Evolutionary conservation across 1,140 invertebrate genomes (phyloP), one percentile per base, ranked within the genome.

Genomic region (Magallana gigas): DNA sequence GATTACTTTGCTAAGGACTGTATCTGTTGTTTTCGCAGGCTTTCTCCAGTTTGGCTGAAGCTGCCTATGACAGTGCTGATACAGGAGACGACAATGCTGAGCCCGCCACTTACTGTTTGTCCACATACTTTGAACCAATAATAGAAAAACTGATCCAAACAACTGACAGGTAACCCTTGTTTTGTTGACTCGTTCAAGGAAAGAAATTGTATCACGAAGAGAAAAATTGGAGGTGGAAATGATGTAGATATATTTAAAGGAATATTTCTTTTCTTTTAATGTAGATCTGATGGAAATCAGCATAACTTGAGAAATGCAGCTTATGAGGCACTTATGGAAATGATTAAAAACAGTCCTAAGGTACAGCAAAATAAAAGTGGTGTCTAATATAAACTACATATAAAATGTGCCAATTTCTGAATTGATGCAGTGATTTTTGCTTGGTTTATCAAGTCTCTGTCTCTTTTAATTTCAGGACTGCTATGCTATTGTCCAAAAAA

Each of bases 301-400:
- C 97, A 98, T 36, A 99, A 99, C 95, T 96, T 99, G 81, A 96
- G 99, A 92, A 98, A 98, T 81, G 98, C 99, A 83, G 99, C 99
- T 2, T 99, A 99, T 94, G 99, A 99, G 95, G 98, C 99, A 1
- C 95, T 99, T 0, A 99, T 99, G 98, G 99, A 99, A 95, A 97
- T 99, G 97, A 97, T 99, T n/a, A 99, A 99, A 94, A 99, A 99
- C 94, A 99, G 98, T 71, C 98, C 99, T 0, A 96, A 97, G 91
- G 94, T 95, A 90, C 12, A 18, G 36, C 14, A 16, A n/a, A 16
- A 57, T 2, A 3, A 58, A 8, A 64, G 7, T 16, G 62, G 62
- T 64, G 4, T 64, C 14, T 48, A 48, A 48, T 48, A 5, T 48
- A 5, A 48, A 48, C 36, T 48, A 48, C 36, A 48, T 48, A 48